Evolutionary conservation across 2,888 invertebrate species (phyloP).

Genomic region (Spilosoma lubricipeda): DNA sequence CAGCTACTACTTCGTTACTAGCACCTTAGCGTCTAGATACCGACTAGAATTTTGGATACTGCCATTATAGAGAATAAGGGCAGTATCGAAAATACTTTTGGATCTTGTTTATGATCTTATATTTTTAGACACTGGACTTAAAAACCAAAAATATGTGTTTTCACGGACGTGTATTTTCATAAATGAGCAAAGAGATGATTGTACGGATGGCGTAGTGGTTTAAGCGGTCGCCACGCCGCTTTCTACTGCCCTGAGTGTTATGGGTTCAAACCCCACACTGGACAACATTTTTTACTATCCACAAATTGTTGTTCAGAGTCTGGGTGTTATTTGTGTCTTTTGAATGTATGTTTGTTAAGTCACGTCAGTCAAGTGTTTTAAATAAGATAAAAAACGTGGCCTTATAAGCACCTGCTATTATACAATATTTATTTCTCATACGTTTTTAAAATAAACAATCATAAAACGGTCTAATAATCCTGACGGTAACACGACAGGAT

Average conservation of each 20-base stretch:
- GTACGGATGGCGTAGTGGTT: too few relatives aligned
- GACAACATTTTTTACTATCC: too few relatives aligned
- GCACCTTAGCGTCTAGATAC: background rate
- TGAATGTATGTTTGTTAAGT: too few relatives aligned
- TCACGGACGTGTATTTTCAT: background rate
- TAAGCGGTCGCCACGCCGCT: too few relatives aligned
- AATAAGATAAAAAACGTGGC: background rate
- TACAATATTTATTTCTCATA: background rate
- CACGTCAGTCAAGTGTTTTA: background rate
- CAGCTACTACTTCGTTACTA: background rate
- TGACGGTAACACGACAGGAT: background rate
- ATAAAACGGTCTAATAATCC: conserved; percentile 2
- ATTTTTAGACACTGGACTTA: background rate
- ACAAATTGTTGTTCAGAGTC: too few relatives aligned
- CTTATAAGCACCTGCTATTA: background rate
- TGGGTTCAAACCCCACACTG: too few relatives aligned
- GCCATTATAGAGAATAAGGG: background rate
- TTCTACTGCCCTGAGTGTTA: too few relatives aligned
- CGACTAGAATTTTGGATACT: background rate
- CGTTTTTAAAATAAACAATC: background rate
- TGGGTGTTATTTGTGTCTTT: too few relatives aligned
- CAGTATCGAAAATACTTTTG: too few relatives aligned
- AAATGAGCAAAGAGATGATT: background rate
- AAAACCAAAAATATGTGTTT: background rate
- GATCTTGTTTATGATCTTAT: background rate